Conservation (phyloP, 2,797 vertebrate genomes). For the Chlorospingus flavigularis region DNA sequence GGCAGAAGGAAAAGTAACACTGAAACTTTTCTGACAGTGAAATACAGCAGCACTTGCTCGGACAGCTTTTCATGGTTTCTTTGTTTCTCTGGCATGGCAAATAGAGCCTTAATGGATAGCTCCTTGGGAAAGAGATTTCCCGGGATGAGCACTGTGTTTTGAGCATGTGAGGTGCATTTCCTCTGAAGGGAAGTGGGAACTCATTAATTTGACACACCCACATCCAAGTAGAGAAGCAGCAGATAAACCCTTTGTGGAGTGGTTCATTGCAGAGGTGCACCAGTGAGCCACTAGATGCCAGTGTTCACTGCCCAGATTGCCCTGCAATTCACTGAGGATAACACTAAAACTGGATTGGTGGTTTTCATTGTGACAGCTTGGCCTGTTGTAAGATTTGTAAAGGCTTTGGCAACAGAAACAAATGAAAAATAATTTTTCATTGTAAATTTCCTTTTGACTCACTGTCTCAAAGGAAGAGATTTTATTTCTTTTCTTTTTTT, state of each 20-base stretch:
- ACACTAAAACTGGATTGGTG: neutral
- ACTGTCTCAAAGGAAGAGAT: neutral
- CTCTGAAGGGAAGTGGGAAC: neutral
- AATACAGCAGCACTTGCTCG: neutral
- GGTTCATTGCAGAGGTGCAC: neutral
- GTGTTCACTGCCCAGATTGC: neutral
- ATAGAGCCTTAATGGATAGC: neutral
- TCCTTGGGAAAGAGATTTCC: neutral
- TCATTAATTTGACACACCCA: neutral
- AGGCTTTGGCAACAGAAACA: neutral
- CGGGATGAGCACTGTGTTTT: neutral
- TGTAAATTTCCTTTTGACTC: neutral
- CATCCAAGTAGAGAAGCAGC: neutral
- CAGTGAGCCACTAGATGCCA: conserved; percentile 21
- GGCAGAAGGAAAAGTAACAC: neutral
- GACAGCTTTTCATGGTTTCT: neutral
- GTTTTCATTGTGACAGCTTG: neutral
- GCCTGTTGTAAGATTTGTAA: neutral
- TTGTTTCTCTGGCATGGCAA: neutral
- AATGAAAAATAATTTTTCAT: neutral
- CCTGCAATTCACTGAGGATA: neutral
- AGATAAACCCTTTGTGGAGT: neutral
- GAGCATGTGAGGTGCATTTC: fast-evolving
- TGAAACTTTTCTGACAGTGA: neutral
- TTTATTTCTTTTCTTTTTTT: neutral